Percentiles rank a stretch among this genome's conserved stretches.
These are phyloP conservation scores for Drosophila pseudoobscura DNA, from an alignment of 1,140 invertebrate species.

Conservation along the genomic window DNA sequence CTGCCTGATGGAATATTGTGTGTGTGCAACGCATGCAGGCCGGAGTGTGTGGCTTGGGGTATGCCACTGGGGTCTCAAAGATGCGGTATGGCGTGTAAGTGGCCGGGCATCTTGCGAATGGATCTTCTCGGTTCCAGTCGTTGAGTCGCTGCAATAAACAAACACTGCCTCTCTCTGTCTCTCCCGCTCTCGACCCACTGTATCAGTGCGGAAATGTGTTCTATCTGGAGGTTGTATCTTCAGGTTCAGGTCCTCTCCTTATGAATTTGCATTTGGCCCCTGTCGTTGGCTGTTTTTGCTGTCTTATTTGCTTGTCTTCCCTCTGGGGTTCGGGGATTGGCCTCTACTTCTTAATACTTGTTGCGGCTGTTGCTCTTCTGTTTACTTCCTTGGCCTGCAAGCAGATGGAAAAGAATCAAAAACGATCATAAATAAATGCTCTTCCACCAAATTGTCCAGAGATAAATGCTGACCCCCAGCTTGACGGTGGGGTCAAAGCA, in stretches of 20 bases:
- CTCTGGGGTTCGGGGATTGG: slow-evolving; percentile 44
- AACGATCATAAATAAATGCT: slow-evolving; percentile 43
- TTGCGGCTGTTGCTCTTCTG: slow-evolving; percentile 22
- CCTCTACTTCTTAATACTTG: slow-evolving; percentile 37
- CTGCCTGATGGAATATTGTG: slow-evolving; percentile 20
- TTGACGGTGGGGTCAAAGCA: slow-evolving; percentile 20
- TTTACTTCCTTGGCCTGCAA: slow-evolving; percentile 52
- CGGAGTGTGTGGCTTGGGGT: not conserved
- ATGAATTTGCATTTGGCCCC: slow-evolving; percentile 67
- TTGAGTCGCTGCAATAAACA: slow-evolving; percentile 35
- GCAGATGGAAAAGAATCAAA: slow-evolving; percentile 8
- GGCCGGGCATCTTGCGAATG: slow-evolving; percentile 50
- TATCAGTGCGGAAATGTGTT: slow-evolving; percentile 65
- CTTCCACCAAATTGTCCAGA: not conserved
- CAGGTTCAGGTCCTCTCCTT: slow-evolving; percentile 31
- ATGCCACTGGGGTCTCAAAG: slow-evolving; percentile 19
- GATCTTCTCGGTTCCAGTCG: slow-evolving; percentile 10
- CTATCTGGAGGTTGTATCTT: slow-evolving; percentile 66
- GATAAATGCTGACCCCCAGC: slow-evolving; percentile 53
- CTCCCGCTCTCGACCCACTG: slow-evolving; percentile 60
- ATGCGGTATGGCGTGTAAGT: slow-evolving; percentile 38
- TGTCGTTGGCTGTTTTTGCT: slow-evolving; percentile 16
- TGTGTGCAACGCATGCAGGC: too few species aligned
- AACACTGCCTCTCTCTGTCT: slow-evolving; percentile 13
- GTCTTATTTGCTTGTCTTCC: not conserved